These are phyloP conservation scores for Lasioglossum albipes DNA, from an alignment of 1,140 invertebrate species.

Conservation along the genomic window DNA sequence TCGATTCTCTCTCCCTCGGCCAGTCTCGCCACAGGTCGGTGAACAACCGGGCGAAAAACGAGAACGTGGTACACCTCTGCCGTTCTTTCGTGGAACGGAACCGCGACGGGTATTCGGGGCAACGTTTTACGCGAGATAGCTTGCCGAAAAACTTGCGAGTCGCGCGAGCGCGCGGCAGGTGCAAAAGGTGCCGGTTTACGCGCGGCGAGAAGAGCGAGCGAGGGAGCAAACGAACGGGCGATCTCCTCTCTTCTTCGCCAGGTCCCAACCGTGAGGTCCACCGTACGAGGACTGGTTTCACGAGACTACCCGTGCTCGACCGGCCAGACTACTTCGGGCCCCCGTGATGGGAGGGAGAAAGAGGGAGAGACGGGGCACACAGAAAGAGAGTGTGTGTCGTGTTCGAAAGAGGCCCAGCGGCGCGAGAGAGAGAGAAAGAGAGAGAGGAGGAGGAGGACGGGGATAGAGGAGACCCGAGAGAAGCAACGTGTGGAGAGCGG, in stretches of 20 bases:
- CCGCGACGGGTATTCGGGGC: not conserved
- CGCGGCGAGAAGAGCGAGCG: constrained; percentile 8
- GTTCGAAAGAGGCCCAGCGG: too few relatives aligned
- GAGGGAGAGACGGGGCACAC: too few relatives aligned
- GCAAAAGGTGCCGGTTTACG: constrained; percentile 53
- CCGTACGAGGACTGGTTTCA: constrained; percentile 68
- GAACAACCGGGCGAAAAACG: not conserved
- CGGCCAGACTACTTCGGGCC: constrained; percentile 67
- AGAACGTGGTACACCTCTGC: too few relatives aligned
- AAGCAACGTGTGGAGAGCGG: constrained; percentile 44
- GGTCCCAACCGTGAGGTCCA: constrained; percentile 41
- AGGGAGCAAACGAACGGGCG: not conserved
- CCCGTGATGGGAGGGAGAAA: constrained; percentile 30
- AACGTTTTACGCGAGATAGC: not conserved
- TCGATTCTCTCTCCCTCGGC: too few relatives aligned
- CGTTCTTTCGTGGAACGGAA: too few relatives aligned
- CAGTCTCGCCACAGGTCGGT: too few relatives aligned
- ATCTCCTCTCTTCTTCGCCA: constrained; percentile 31
- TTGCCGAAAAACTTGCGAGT: constrained; percentile 31
- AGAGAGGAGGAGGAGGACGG: constrained; percentile 18
- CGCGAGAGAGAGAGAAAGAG: not conserved
- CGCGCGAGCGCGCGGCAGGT: constrained; percentile 51
- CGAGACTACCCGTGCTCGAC: constrained; percentile 60
- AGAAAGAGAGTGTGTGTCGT: too few relatives aligned
- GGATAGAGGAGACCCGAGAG: not conserved